Evolutionary conservation across 2,113 vertebrate genomes (phyloP).

Genomic region (Amphiprion percula): DNA sequence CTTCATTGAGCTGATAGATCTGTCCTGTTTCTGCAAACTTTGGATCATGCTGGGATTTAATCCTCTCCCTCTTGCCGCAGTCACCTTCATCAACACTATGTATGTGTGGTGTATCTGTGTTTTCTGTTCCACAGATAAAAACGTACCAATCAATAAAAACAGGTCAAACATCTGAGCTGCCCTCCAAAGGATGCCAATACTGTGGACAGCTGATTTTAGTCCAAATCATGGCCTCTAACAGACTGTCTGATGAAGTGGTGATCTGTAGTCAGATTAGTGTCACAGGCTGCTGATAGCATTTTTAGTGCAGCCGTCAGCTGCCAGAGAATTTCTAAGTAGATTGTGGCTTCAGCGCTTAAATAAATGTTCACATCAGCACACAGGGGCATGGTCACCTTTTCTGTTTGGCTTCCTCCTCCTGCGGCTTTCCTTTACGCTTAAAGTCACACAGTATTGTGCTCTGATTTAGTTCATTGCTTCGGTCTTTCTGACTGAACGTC

Average conservation of each 20-base stretch:
- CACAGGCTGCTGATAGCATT: slow-evolving; percentile 13
- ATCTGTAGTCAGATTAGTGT: background rate
- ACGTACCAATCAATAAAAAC: slow-evolving; percentile 30
- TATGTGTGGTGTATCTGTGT: background rate
- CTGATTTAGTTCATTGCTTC: slow-evolving; percentile 31
- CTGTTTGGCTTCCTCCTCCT: slow-evolving; percentile 13
- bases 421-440: slow-evolving; percentile 34
- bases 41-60: background rate
- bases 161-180: slow-evolving; percentile 18
- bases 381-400: slow-evolving; percentile 26
- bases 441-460: slow-evolving; percentile 37
- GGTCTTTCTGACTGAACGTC: slow-evolving; percentile 17
- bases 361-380: slow-evolving; percentile 51
- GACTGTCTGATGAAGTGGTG: background rate
- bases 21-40: background rate
- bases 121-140: slow-evolving; percentile 42
- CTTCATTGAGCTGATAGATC: background rate
- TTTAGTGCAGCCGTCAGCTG: slow-evolving; percentile 13
- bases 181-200: slow-evolving; percentile 21
- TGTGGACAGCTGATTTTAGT: slow-evolving; percentile 10
- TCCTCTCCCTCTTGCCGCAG: background rate
- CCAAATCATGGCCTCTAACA: background rate
- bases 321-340: slow-evolving; percentile 39
- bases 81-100: slow-evolving; percentile 34
- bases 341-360: slow-evolving; percentile 26